phyloP scores from a whole-genome alignment of 2,797 vertebrate genomes.

The Brachyalestes nurse region DNA sequence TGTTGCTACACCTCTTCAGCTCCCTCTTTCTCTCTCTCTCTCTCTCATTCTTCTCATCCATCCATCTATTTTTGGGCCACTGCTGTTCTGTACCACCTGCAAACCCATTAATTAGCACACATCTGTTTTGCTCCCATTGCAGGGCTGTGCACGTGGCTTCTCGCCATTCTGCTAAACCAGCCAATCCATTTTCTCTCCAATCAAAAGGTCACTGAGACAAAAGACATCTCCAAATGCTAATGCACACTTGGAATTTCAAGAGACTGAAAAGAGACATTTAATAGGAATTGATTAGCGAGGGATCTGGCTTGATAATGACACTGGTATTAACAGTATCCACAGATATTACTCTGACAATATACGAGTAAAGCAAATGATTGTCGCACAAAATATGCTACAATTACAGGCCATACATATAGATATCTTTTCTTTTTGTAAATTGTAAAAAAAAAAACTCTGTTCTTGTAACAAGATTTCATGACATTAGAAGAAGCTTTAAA shows the following conservation, averaged over 20 bases:
- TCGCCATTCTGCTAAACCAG: constrained; percentile 56
- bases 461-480: constrained; percentile 13
- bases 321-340: neutral
- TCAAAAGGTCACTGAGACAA: constrained; percentile 50
- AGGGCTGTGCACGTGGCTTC: constrained; percentile 24
- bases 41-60: constrained; percentile 30
- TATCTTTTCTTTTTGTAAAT: constrained; percentile 16
- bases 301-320: constrained; percentile 1
- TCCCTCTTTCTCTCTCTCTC: constrained; percentile 17
- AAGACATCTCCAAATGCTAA: constrained; percentile 41
- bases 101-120: constrained; percentile 82
- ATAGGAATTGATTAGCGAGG: constrained; percentile 30
- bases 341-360: constrained; percentile 8
- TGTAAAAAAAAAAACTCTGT: constrained; percentile 9
- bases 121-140: constrained; percentile 76
- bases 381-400: constrained; percentile 18
- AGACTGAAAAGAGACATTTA: constrained; percentile 23
- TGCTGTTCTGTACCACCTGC: constrained; percentile 75
- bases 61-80: constrained; percentile 42
- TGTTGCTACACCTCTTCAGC: constrained; percentile 12
- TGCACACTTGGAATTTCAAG: constrained; percentile 24
- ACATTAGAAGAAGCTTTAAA: constrained; percentile 21
- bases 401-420: constrained; percentile 39
- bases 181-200: constrained; percentile 59
- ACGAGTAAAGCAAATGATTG: constrained; percentile 26